phyloP scores from a whole-genome alignment of 2,888 invertebrate species.

The Nymphalis c-album region DNA sequence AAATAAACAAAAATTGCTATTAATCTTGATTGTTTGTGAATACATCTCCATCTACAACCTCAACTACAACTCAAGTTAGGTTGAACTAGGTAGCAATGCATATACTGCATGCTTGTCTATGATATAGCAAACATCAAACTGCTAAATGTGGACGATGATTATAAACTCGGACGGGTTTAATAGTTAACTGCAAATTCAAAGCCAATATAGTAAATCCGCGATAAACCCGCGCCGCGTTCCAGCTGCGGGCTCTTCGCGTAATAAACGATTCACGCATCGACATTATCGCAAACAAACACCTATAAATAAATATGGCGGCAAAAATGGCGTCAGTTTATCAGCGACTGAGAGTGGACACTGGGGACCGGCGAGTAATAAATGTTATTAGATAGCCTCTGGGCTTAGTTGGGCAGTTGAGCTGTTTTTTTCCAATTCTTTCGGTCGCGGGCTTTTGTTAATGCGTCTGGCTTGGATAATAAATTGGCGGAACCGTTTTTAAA shows the following conservation, averaged over 20 bases:
- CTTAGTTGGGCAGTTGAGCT: constrained; percentile 62
- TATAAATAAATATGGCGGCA: constrained; percentile 82
- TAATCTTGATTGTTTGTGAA: no score
- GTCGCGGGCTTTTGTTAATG: constrained; percentile 76
- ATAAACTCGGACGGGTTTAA: constrained; percentile 28
- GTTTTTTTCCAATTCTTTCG: constrained; percentile 69
- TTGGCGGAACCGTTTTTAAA: constrained; percentile 66
- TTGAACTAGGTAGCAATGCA: background rate
- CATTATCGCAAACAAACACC: constrained; percentile 71
- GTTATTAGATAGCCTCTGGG: constrained; percentile 81
- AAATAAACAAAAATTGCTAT: no score
- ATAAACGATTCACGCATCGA: constrained; percentile 66
- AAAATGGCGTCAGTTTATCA: constrained; percentile 82
- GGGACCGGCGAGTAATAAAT: constrained; percentile 80
- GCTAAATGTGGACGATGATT: constrained; percentile 24
- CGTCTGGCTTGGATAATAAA: constrained; percentile 76
- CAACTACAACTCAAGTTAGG: background rate
- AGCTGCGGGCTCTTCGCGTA: constrained; percentile 46
- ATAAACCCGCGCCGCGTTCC: constrained; percentile 45
- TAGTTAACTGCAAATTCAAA: constrained; percentile 34
- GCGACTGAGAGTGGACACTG: constrained; percentile 77
- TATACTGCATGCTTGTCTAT: background rate
- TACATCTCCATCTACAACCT: background rate
- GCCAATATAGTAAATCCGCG: constrained; percentile 45
- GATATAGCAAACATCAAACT: constrained; percentile 3